These are phyloP conservation scores for Antrozous pallidus DNA, from an alignment of 2,797 vertebrate species.

Conservation along the genomic window DNA sequence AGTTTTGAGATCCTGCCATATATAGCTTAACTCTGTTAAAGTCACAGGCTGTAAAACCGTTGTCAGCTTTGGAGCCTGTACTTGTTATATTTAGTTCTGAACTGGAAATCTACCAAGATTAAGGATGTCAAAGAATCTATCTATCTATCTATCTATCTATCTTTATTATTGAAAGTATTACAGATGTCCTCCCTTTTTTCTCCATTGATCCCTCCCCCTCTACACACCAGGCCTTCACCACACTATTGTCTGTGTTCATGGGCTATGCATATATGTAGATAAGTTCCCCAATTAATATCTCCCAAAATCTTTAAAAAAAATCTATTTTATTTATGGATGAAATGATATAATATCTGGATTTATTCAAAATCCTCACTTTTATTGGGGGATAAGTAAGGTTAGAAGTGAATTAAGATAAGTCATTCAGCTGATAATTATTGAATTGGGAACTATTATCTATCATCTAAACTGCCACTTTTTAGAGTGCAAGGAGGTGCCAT, in stretches of 20 bases:
- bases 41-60: not conserved
- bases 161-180: no score
- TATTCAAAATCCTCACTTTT: not conserved
- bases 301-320: not conserved
- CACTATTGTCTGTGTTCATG: no score
- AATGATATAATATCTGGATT: not conserved
- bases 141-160: no score
- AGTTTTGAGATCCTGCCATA: not conserved
- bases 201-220: no score
- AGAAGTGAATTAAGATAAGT: not conserved
- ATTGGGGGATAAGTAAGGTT: not conserved
- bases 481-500: not conserved
- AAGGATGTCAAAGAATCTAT: not conserved
- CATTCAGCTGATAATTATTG: not conserved
- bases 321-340: not conserved
- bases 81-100: not conserved
- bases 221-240: no score
- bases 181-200: no score
- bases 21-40: not conserved
- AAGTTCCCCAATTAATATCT: no score
- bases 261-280: no score
- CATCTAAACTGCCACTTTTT: not conserved
- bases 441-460: not conserved
- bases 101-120: not conserved
- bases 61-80: not conserved